A percentile compares a stretch with the other conserved stretches of the same genome.
Conservation (phyloP, 2,888 invertebrate species). For the Dugesia japonica region DNA sequence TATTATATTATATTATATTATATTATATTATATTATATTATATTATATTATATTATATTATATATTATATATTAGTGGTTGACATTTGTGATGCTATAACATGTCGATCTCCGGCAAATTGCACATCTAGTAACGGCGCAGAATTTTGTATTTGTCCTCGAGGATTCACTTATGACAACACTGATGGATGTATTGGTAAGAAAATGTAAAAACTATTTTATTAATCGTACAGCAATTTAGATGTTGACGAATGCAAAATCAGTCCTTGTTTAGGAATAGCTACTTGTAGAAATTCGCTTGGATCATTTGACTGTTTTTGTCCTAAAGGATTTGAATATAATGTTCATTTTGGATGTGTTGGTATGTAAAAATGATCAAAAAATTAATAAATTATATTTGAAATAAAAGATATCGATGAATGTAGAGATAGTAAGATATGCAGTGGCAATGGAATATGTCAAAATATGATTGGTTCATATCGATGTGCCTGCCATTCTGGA, state of each 20-base stretch:
- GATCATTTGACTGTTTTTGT: slow-evolving; percentile 8
- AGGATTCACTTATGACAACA: background rate
- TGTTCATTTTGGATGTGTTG: background rate
- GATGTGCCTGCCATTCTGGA: background rate
- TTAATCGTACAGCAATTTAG: background rate
- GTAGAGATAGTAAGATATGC: background rate
- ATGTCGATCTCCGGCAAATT: background rate
- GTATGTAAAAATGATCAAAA: no score
- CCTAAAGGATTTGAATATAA: slow-evolving; percentile 15
- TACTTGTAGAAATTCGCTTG: background rate
- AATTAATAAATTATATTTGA: no score
- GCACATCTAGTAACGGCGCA: background rate
- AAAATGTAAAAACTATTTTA: background rate
- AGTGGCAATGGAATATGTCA: background rate
- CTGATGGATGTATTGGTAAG: slow-evolving; percentile 13
- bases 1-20: no score
- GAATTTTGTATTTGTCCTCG: slow-evolving; percentile 21
- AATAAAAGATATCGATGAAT: background rate
- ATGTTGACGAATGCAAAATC: background rate
- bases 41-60: no score
- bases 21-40: no score
- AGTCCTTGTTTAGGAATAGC: background rate
- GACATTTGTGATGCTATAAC: background rate
- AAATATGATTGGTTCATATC: background rate
- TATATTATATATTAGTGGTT: background rate